Percentiles rank a stretch among this genome's conserved stretches.
Conservation (phyloP, 2,113 vertebrate species). For the Seriola rivoliana region DNA sequence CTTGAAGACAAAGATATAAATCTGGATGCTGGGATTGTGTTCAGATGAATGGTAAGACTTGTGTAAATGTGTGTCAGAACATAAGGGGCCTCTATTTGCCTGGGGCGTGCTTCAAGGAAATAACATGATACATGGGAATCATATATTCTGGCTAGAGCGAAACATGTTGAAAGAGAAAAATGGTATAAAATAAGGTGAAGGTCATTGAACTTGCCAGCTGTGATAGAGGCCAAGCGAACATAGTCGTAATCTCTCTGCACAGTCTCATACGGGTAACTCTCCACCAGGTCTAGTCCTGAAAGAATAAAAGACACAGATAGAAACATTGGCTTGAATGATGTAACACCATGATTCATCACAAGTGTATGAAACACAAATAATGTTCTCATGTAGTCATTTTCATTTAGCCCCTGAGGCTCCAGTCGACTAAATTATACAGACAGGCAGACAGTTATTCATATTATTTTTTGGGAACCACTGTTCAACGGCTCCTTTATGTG, state of each 20-base stretch:
- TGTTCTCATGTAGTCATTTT: not conserved
- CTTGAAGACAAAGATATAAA: slow-evolving; percentile 21
- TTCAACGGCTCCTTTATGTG: not conserved
- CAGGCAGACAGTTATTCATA: not conserved
- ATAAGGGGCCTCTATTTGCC: slow-evolving; percentile 24
- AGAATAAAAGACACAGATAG: slow-evolving; percentile 30
- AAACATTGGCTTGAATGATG: slow-evolving; percentile 2
- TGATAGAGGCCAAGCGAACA: slow-evolving; percentile 91
- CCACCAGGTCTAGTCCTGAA: slow-evolving; percentile 90
- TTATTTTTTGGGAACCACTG: not conserved
- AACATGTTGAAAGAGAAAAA: slow-evolving; percentile 41
- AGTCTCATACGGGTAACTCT: slow-evolving; percentile 90
- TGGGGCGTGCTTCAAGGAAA: slow-evolving; percentile 46
- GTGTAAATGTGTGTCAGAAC: slow-evolving; percentile 23
- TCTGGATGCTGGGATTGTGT: slow-evolving; percentile 30
- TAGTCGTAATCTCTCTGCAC: slow-evolving; percentile 90
- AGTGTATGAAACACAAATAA: not conserved
- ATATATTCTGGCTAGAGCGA: not conserved
- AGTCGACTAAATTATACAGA: not conserved
- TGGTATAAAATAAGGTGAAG: slow-evolving; percentile 36
- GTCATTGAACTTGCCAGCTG: slow-evolving; percentile 85
- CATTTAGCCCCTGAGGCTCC: slow-evolving; percentile 8
- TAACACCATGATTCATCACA: not conserved
- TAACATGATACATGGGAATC: not conserved
- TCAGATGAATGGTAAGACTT: slow-evolving; percentile 28